phyloP scores from a whole-genome alignment of 1,140 invertebrate species.

The Panulirus ornatus region DNA sequence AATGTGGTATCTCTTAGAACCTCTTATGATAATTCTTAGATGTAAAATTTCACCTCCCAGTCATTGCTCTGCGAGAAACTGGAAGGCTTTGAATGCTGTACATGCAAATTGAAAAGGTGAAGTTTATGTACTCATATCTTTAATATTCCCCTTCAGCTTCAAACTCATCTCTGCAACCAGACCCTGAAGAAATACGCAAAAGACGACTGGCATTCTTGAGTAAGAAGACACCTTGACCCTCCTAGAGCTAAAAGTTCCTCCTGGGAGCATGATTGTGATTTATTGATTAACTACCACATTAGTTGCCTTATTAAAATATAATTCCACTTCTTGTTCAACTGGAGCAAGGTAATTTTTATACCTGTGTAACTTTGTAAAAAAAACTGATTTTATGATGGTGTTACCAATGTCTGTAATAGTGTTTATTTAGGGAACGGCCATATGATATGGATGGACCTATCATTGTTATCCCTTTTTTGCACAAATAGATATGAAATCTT shows the following conservation, averaged over 20 bases:
- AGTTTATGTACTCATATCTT: no score
- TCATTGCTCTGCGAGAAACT: no score
- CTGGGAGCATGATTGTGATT: not conserved
- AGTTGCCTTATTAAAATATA: slow-evolving; percentile 2
- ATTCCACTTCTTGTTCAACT: slow-evolving; percentile 5
- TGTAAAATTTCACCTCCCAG: no score
- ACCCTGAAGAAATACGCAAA: not conserved
- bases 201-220: not conserved
- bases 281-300: not conserved
- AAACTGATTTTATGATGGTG: not conserved
- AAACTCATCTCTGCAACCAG: not conserved
- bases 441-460: no score
- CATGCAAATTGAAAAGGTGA: no score
- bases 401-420: not conserved
- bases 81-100: no score
- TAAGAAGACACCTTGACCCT: slow-evolving; percentile 3
- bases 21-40: no score
- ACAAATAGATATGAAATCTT: no score
- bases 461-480: no score
- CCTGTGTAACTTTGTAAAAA: not conserved
- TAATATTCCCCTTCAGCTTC: no score
- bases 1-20: no score
- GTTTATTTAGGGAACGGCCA: no score
- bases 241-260: not conserved
- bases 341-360: not conserved